Evolutionary conservation across 2,113 vertebrate species (phyloP).

Genomic region (Petromus typicus): DNA sequence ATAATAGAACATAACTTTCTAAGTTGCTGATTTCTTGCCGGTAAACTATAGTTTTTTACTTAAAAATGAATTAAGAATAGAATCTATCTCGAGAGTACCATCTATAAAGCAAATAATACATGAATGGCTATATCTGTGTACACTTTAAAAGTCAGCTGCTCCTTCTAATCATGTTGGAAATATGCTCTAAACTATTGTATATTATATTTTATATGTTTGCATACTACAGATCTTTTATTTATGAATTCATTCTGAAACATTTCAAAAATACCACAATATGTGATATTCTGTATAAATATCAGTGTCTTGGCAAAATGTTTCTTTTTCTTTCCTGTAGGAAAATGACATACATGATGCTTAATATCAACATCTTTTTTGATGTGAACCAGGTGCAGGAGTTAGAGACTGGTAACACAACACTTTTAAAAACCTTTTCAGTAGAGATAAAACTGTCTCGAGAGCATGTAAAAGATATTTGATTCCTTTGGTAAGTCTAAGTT

Average conservation of each 20-base stretch:
- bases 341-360: background rate
- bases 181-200: background rate
- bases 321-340: slow-evolving; percentile 43
- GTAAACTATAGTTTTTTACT: background rate
- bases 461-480: slow-evolving; percentile 53
- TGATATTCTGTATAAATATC: background rate
- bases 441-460: slow-evolving; percentile 44
- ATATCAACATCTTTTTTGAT: slow-evolving; percentile 10
- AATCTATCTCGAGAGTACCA: background rate
- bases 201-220: background rate
- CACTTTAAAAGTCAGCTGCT: background rate
- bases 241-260: background rate
- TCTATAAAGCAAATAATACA: background rate
- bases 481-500: slow-evolving; percentile 50
- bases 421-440: background rate
- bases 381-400: background rate
- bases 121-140: background rate
- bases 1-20: background rate
- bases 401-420: background rate
- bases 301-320: background rate
- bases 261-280: background rate
- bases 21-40: background rate
- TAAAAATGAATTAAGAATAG: background rate
- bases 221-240: slow-evolving; percentile 26
- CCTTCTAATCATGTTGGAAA: background rate